These are phyloP conservation scores for Eurypyga helias DNA, from an alignment of 2,113 vertebrate genomes.

Conservation along the genomic window DNA sequence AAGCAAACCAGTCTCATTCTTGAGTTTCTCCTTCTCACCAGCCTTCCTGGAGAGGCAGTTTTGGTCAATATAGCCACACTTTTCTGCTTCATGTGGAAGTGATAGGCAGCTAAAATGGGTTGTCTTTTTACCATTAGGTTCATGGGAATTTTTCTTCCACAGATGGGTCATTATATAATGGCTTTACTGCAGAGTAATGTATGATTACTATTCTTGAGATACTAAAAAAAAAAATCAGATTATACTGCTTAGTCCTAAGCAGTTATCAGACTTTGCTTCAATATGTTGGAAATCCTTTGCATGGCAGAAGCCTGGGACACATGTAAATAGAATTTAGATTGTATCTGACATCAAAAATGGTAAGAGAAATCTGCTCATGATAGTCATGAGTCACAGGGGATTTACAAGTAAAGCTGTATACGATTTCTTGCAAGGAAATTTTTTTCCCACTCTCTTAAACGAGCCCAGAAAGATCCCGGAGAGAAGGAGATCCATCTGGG, in stretches of 20 bases:
- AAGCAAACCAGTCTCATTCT: neutral
- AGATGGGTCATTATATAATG: neutral
- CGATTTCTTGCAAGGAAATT: neutral
- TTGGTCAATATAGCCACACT: neutral
- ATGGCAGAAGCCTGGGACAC: neutral
- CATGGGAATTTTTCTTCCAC: neutral
- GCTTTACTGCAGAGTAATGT: neutral
- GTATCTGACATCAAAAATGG: neutral
- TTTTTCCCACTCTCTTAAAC: neutral
- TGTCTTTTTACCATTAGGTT: neutral
- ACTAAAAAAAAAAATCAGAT: neutral
- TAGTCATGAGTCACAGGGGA: neutral
- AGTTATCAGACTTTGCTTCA: constrained; percentile 1
- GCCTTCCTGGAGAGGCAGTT: neutral
- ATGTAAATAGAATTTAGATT: neutral
- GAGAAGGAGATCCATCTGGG: neutral
- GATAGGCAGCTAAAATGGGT: neutral
- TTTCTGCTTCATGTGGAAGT: neutral
- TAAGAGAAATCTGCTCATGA: neutral
- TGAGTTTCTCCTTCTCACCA: neutral
- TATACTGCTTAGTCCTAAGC: constrained; percentile 6
- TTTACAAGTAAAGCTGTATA: neutral
- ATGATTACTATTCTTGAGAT: neutral
- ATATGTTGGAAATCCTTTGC: constrained; percentile 9
- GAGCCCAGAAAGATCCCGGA: neutral